These are phyloP conservation scores for Orius insidiosus DNA, from an alignment of 1,140 invertebrate species.

Conservation along the genomic window DNA sequence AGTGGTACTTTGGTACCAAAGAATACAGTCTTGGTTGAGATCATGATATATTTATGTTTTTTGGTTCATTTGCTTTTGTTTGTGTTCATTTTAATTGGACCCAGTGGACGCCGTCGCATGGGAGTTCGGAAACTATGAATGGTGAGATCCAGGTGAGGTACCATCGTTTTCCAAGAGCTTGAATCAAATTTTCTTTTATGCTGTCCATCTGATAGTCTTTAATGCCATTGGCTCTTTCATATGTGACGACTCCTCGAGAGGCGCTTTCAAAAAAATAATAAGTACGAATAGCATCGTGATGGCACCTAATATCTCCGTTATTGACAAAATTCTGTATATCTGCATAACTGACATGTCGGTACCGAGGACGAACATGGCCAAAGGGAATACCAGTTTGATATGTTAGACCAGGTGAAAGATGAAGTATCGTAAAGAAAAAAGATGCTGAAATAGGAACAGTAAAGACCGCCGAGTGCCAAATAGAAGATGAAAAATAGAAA, in stretches of 20 bases:
- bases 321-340: slow-evolving; percentile 46
- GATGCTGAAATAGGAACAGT: slow-evolving; percentile 47
- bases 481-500: slow-evolving; percentile 71
- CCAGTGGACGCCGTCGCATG: slow-evolving; percentile 59
- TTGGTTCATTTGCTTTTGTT: slow-evolving; percentile 2
- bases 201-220: slow-evolving; percentile 48
- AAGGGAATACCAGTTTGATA: slow-evolving; percentile 46
- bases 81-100: slow-evolving; percentile 13
- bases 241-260: slow-evolving; percentile 40
- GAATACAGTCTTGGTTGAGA: background rate
- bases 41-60: background rate
- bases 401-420: slow-evolving; percentile 28
- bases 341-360: slow-evolving; percentile 35
- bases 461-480: slow-evolving; percentile 49
- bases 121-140: slow-evolving; percentile 53
- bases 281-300: slow-evolving; percentile 46
- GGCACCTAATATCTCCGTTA: slow-evolving; percentile 47
- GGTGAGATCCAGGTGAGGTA: slow-evolving; percentile 56
- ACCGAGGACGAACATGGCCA: slow-evolving; percentile 37
- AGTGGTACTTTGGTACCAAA: too few species aligned
- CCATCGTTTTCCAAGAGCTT: slow-evolving; percentile 59
- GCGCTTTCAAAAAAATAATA: slow-evolving; percentile 50
- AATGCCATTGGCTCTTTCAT: slow-evolving; percentile 43
- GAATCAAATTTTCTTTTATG: slow-evolving; percentile 45
- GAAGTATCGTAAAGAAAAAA: slow-evolving; percentile 37